Evolutionary conservation across 2,888 invertebrate genomes (phyloP), one percentile per base, ranked within the genome.

Genomic region (Drosophila algonquin): DNA sequence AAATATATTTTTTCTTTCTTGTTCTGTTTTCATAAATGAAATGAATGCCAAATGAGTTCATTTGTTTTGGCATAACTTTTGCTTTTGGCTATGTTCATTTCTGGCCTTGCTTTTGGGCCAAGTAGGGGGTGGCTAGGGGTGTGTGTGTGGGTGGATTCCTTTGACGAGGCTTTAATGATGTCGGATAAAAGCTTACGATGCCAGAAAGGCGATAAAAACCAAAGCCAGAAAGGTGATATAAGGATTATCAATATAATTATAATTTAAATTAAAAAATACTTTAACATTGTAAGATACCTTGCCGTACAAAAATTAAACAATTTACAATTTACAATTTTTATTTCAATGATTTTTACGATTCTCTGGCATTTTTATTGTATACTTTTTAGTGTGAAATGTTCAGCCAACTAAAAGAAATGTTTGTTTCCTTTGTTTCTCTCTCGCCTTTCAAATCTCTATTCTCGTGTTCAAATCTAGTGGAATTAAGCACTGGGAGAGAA

Each of bases 1-100:
- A 44, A 48, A 67, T 57, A 67, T 51, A 68, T 68, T 65, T 54
- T 30, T 16, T 40, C 1, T 12, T 1, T 9, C n/a, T 1, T 32
- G 8, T 48, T 67, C 58, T 59, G 71, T 69, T 59, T 69, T 30
- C 53, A 18, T 21, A 35, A 57, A 67, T 69, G 67, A 68, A 67
- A 67, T 67, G 65, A 67, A 67, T 67, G 57, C 67, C 69, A 67
- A 67, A 67, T 67, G 69, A 67, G 69, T 57, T 67, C 50, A 35
- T 68, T 67, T 68, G 57, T 67, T 67, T 67, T 50, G 50, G 32
- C 56, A 57, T 9, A 68, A 68, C 67, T 68, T 67, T 67, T 35
- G 44, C 51, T 16, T 53, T 69, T 59, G 52, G 70, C 35, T 18
- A 44, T 16, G 10, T 40, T 40, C n/a, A 40, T 40, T 40, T 40